Evolutionary conservation across 1,140 invertebrate species (phyloP), one percentile per base, ranked within the genome.

Genomic region (Eubasilissa regina): DNA sequence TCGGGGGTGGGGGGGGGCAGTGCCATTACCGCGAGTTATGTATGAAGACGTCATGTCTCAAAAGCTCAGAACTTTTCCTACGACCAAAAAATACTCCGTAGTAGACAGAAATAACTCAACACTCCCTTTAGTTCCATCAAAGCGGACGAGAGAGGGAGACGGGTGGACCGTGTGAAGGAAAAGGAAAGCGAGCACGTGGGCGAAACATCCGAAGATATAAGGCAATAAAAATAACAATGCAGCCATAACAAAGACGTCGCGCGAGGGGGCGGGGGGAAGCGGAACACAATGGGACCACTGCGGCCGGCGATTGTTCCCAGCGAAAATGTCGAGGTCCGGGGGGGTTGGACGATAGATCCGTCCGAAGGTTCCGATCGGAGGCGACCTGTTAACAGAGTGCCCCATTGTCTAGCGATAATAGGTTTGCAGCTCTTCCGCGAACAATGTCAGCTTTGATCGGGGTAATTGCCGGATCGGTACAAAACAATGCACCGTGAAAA

Each of bases 11-110:
- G 66, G 44, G 53, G 72, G 45, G n/a, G 43, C n/a, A 13, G 13
- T 73, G 35, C 51, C 51, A 44, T 70, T 68, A 78, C 66, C 66
- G 68, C 66, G 66, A 60, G 44, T 78, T 78, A 58, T 73, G 70
- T 47, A 43, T 47, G 13, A 35, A 35, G 25, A 60, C 47, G 55
- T 70, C 15, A 45, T 13, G 17, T 44, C 66, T 73, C 68, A n/a
- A 17, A 35, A 64, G 25, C 19, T 25, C 25, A n/a, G 19, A 43
- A 13, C n/a, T 44, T 70, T 58, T 70, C 56, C 76, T 76, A 47
- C 19, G 62, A 68, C 19, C n/a, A 70, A 70, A 70, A 53, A 73
- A 73, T 17, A 35, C 51, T 12, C 11, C 17, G 12, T 17, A 13
- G 12, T 58, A 9, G 17, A 75, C 56, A 17, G 73, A 75, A 75